A percentile compares a stretch with the other conserved stretches of the same genome.
These are phyloP conservation scores for Aegotheles bennettii DNA, from an alignment of 2,113 vertebrate species.

Conservation along the genomic window DNA sequence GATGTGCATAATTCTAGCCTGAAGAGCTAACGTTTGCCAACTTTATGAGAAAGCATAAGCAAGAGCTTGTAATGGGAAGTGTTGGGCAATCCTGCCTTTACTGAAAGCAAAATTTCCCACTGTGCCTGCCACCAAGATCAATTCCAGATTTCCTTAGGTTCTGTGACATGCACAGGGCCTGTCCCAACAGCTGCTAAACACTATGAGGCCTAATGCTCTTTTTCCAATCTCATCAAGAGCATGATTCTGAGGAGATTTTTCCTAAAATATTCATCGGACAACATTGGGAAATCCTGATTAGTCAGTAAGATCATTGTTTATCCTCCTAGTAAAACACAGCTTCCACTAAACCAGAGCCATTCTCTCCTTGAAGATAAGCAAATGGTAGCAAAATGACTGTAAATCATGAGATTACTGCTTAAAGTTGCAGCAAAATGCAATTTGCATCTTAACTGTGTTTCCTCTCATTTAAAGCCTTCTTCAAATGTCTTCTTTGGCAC, in stretches of 20 bases:
- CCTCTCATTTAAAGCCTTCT: constrained; percentile 3
- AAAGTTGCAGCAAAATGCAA: constrained; percentile 16
- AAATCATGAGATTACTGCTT: constrained; percentile 15
- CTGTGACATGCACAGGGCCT: neutral
- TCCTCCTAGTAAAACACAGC: constrained; percentile 22
- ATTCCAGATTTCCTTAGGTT: constrained; percentile 41
- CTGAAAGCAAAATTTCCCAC: neutral
- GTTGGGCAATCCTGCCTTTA: constrained; percentile 46
- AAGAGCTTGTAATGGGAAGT: constrained; percentile 18
- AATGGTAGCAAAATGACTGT: constrained; percentile 10
- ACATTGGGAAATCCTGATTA: constrained; percentile 26
- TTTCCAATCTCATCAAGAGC: neutral
- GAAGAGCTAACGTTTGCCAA: constrained; percentile 1
- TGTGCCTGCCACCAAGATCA: constrained; percentile 14
- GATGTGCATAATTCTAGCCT: neutral
- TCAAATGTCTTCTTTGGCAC: constrained; percentile 50
- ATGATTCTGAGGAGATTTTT: neutral
- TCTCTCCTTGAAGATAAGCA: constrained; percentile 40
- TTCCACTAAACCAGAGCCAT: neutral
- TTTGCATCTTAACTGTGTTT: constrained; percentile 43
- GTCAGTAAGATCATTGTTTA: constrained; percentile 24
- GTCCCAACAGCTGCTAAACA: neutral
- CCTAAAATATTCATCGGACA: neutral
- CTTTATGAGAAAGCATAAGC: constrained; percentile 23
- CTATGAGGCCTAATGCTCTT: neutral